Evolutionary conservation across 2,113 vertebrate species (phyloP).

Genomic region (Condylura cristata): DNA sequence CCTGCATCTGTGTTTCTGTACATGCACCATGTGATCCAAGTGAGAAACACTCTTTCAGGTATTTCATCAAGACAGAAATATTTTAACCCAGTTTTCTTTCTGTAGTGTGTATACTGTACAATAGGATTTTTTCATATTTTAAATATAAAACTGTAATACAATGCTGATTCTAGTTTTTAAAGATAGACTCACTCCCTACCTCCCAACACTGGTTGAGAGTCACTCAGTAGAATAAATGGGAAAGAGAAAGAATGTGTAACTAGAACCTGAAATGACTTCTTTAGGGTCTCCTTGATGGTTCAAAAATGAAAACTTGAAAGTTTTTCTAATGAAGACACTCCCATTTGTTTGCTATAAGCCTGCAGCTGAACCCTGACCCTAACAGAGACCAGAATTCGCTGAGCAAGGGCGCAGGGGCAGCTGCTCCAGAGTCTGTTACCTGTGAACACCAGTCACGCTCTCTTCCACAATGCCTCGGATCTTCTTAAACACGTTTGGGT

Average conservation of each 20-base stretch:
- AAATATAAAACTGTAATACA: conserved; percentile 62
- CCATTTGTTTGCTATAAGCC: conserved; percentile 25
- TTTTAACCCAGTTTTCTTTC: conserved; percentile 49
- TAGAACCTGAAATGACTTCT: conserved; percentile 49
- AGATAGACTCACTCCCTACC: conserved; percentile 35
- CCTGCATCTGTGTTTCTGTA: background rate
- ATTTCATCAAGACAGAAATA: conserved; percentile 27
- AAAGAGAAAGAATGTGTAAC: conserved; percentile 39
- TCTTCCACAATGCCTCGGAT: conserved; percentile 98
- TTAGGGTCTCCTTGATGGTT: conserved; percentile 48
- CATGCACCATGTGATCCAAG: background rate
- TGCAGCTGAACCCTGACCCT: conserved; percentile 60
- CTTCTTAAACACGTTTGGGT: conserved; percentile 97
- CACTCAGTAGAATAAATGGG: conserved; percentile 59
- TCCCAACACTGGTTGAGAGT: conserved; percentile 47
- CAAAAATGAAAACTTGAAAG: conserved; percentile 3
- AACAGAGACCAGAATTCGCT: conserved; percentile 60
- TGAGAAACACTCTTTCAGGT: conserved; percentile 24
- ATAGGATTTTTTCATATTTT: conserved; percentile 33
- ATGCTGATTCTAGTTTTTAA: conserved; percentile 53
- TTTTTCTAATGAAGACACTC: conserved; percentile 53
- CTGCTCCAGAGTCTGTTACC: conserved; percentile 87
- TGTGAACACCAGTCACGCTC: conserved; percentile 98
- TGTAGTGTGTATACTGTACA: background rate
- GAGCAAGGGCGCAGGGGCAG: conserved; percentile 77